Base-by-base conservation (phyloP, 2,888 invertebrate genomes). In the Lasioglossum marginatum region DNA sequence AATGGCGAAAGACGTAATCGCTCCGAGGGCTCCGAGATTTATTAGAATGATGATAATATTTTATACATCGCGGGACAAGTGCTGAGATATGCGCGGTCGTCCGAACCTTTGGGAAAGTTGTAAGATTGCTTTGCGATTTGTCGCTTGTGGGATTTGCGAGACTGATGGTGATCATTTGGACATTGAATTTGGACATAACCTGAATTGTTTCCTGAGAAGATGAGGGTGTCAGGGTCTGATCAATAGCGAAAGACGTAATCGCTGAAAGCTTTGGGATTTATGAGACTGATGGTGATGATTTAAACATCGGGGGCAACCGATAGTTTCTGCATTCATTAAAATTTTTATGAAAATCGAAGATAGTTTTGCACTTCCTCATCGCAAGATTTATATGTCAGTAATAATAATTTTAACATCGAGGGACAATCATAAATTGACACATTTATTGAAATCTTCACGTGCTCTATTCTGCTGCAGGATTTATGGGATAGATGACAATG, bases 1-100 rank as follows among this genome's bases (percentile, higher is more conserved):
- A 71, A 48, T 68, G 40, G 43, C 16, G 78, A 43, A 63, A 71
- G 19, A 16, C 71, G 82, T 34, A 76, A 81, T 72, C 73, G 60
- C 45, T 43, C 43, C 37, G 31, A 34, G 70, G 48, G 19, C 19
- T 43, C 14, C 19, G 1, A 73, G 79, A 83, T 66, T 83, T 83
- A 83, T 34, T 52, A 63, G 48, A 40, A 63, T 8, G 70, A 34
- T 68, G 68, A 68, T 68, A 23, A 68, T 68, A 68, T 23, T 68
- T 68, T 34, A 37, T 37, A 68, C 37, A 12, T 68, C 37, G 10
- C 1, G 31, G 27, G 60, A 57, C 57, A 23, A n/a, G n/a, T 57
- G 57, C n/a, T 19, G 60, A 60, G 60, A 10, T 60, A 27, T 27
- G 1, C 27, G 23, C 23, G 45, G 16, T 19, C 60, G 60, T 27